Percentiles rank a stretch among this genome's conserved stretches.
Evolutionary conservation across 2,797 vertebrate genomes (phyloP).

Genomic region (Adelosebastes latens): DNA sequence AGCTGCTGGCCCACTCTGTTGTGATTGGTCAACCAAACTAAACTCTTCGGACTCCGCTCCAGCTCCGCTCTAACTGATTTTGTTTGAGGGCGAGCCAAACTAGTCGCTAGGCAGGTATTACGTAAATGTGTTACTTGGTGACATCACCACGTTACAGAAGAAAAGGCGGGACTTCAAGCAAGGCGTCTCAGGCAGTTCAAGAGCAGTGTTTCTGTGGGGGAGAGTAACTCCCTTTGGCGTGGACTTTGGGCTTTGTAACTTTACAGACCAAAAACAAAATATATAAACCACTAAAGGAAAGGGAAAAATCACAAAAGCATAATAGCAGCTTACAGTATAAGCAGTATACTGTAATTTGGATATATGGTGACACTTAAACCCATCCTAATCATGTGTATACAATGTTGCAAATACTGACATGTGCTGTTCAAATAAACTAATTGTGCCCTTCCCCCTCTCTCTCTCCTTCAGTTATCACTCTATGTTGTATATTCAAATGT

Average conservation of each 20-base stretch:
- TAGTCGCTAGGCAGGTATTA: background rate
- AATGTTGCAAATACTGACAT: background rate
- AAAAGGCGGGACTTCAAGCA: background rate
- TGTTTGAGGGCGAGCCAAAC: background rate
- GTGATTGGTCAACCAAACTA: background rate
- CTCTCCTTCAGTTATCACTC: conserved; percentile 88
- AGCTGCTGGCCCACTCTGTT: background rate
- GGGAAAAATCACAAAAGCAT: background rate
- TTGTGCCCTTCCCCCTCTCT: background rate
- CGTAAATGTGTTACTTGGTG: background rate
- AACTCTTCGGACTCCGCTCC: background rate
- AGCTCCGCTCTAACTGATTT: background rate
- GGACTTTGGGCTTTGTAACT: background rate
- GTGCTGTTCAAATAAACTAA: background rate
- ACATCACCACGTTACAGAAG: background rate
- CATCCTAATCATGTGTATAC: background rate
- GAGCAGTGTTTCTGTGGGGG: background rate
- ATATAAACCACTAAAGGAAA: too few relatives aligned
- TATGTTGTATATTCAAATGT: conserved; percentile 98
- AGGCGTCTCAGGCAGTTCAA: background rate
- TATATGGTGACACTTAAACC: background rate
- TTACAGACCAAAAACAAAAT: too few relatives aligned
- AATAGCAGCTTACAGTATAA: background rate
- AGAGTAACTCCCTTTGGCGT: background rate
- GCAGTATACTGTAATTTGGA: background rate